Evolutionary conservation across 2,888 invertebrate species (phyloP), one percentile per base, ranked within the genome.

Genomic region (Venusia cambrica): DNA sequence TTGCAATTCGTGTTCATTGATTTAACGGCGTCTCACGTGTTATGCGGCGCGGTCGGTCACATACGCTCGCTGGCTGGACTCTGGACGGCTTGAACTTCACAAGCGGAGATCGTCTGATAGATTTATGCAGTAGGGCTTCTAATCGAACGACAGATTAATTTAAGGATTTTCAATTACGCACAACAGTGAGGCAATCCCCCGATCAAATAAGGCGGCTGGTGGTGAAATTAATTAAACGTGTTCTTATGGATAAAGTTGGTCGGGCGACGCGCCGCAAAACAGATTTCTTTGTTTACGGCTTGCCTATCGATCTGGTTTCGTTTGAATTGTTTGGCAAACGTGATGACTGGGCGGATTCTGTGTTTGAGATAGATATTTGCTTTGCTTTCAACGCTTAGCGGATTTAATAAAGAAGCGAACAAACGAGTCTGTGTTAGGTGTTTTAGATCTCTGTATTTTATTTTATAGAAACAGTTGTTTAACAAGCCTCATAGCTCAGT

Each of bases 211-310:
- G 63, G 50, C 45, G 51, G 53, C 40, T 54, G 46, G 47, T 51
- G 50, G 51, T 51, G 33, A 48, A 59, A 61, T 63, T 66, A 69
- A 69, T 57, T 59, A 54, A 61, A 62, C 56, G 53, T 50, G 33
- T 20, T 44, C 48, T 57, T 57, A 57, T 64, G 61, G 62, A 60
- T 61, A 59, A 54, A 46, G 43, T 52, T 26, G 22, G 27, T 2
- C 44, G 48, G 50, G 38, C 48, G 59, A 62, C 55, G 57, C 52
- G 57, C 51, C 55, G 40, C 48, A 44, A 45, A 51, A 60, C 57
- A 58, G 63, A 70, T 65, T 71, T 65, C 62, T 59, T 70, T 69
- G 67, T 73, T 65, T 60, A 68, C 57, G 47, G 52, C 52, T 55
- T 40, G 51, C 35, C 58, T 61, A 70, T 62, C 66, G 62, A 66